Evolutionary conservation across 1,140 invertebrate genomes (phyloP).

Genomic region (Drosophila prosaltans): DNA sequence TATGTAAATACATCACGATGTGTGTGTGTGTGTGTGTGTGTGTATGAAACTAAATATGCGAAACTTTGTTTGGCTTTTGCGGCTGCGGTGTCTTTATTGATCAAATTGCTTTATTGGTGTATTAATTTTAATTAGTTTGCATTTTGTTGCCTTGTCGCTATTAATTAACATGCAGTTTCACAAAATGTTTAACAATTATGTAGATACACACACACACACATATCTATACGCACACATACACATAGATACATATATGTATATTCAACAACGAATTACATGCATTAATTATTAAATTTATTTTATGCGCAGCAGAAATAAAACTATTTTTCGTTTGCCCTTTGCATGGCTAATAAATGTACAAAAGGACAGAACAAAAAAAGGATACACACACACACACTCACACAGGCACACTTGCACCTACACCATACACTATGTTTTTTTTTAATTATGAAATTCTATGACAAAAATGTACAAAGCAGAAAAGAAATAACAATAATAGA

Average conservation of each 20-base stretch:
- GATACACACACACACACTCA: not conserved
- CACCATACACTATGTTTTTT: not conserved
- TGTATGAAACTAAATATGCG: not conserved
- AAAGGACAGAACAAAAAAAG: not conserved
- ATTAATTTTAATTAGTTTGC: constrained; percentile 71
- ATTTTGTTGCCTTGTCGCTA: constrained; percentile 49
- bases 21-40: not conserved
- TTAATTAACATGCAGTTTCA: constrained; percentile 69
- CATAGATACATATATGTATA: not conserved
- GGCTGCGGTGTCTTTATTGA: constrained; percentile 53
- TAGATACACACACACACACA: not conserved
- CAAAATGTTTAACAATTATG: constrained; percentile 44
- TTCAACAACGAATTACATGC: constrained; percentile 18
- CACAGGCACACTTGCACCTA: not conserved
- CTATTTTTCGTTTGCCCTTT: constrained; percentile 3
- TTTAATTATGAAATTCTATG: not conserved
- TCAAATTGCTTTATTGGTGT: constrained; percentile 66
- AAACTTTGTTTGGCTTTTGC: constrained; percentile 39
- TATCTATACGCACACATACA: not conserved
- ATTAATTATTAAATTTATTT: constrained; percentile 44
- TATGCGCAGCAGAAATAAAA: constrained; percentile 10
- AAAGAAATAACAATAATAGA: not conserved
- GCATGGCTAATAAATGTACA: not conserved
- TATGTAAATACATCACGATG: not conserved
- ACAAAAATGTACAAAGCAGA: not conserved